A percentile compares a stretch with the other conserved stretches of the same genome.
These are phyloP conservation scores for Rousettus madagascariensis DNA, from an alignment of 2,797 vertebrate species.

Conservation along the genomic window DNA sequence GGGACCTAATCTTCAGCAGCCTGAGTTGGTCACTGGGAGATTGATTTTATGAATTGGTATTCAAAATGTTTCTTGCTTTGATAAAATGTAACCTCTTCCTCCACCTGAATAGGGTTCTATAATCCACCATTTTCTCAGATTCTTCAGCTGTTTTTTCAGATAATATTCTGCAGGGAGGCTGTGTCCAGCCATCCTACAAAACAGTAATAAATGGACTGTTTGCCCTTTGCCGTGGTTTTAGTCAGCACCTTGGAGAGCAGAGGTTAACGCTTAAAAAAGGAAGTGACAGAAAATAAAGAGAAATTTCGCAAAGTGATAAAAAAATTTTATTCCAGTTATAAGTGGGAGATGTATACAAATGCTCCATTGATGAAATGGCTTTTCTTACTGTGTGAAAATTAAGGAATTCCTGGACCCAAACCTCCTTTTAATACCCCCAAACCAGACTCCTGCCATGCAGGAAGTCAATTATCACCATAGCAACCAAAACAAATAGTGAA, in stretches of 20 bases:
- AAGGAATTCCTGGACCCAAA: slow-evolving; percentile 78
- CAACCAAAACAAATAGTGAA: slow-evolving; percentile 85
- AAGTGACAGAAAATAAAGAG: slow-evolving; percentile 45
- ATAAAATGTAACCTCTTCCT: slow-evolving; percentile 57
- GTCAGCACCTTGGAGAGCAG: slow-evolving; percentile 45
- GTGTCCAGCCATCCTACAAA: slow-evolving; percentile 59
- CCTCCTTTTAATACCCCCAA: slow-evolving; percentile 77
- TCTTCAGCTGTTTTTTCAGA: slow-evolving; percentile 70
- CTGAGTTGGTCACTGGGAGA: slow-evolving; percentile 44
- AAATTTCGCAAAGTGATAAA: slow-evolving; percentile 75
- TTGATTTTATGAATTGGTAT: slow-evolving; percentile 48
- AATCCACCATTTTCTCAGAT: slow-evolving; percentile 73
- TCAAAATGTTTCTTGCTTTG: slow-evolving; percentile 64
- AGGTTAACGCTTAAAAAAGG: slow-evolving; percentile 67
- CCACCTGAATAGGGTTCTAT: slow-evolving; percentile 42
- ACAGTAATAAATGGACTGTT: slow-evolving; percentile 75
- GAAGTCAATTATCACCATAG: slow-evolving; percentile 85
- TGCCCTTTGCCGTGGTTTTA: slow-evolving; percentile 70
- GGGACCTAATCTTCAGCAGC: not conserved
- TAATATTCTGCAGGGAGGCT: slow-evolving; percentile 71
- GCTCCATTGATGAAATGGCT: slow-evolving; percentile 78
- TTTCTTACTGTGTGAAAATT: slow-evolving; percentile 81
- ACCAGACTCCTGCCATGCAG: slow-evolving; percentile 78
- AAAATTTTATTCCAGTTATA: slow-evolving; percentile 72
- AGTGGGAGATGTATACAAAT: slow-evolving; percentile 65